A percentile compares a stretch with the other conserved stretches of the same genome.
These are phyloP conservation scores for Streptopelia turtur DNA, from an alignment of 2,797 vertebrate genomes.

Conservation along the genomic window DNA sequence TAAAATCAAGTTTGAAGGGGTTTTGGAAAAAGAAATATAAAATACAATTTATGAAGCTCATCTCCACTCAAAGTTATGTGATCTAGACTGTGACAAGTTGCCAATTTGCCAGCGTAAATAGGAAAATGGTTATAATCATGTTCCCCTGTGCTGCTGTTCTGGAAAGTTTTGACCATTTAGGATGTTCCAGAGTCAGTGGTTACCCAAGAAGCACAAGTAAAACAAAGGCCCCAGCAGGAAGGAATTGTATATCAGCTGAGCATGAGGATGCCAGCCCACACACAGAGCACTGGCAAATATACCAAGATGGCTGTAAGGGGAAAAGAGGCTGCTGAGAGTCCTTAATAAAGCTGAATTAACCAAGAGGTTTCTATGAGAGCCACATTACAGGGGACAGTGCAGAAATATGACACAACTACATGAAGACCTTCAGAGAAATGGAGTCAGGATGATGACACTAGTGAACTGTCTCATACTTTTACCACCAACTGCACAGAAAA, in stretches of 20 bases:
- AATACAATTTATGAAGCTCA: conserved; percentile 26
- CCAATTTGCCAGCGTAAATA: conserved; percentile 71
- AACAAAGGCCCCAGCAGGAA: conserved; percentile 11
- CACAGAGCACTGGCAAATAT: not conserved
- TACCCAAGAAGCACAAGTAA: conserved; percentile 35
- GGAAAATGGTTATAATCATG: conserved; percentile 49
- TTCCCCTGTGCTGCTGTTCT: conserved; percentile 36
- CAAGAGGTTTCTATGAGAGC: not conserved
- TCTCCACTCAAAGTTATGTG: conserved; percentile 43
- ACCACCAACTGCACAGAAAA: not conserved
- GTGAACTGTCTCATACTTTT: not conserved
- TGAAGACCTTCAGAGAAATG: not conserved
- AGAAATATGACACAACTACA: not conserved
- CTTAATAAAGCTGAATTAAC: not conserved
- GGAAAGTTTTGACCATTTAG: conserved; percentile 69
- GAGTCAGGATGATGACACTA: not conserved
- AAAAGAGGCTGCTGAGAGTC: conserved; percentile 8
- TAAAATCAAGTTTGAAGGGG: conserved; percentile 35
- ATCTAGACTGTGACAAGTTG: conserved; percentile 66
- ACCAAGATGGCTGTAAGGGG: not conserved
- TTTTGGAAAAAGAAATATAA: conserved; percentile 50
- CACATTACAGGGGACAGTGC: not conserved
- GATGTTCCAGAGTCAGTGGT: conserved; percentile 41
- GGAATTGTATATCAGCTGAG: conserved; percentile 38
- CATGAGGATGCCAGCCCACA: not conserved